A percentile compares a stretch with the other conserved stretches of the same genome.
Evolutionary conservation across 2,797 vertebrate genomes (phyloP).

Genomic region (Malacoraja senta): DNA sequence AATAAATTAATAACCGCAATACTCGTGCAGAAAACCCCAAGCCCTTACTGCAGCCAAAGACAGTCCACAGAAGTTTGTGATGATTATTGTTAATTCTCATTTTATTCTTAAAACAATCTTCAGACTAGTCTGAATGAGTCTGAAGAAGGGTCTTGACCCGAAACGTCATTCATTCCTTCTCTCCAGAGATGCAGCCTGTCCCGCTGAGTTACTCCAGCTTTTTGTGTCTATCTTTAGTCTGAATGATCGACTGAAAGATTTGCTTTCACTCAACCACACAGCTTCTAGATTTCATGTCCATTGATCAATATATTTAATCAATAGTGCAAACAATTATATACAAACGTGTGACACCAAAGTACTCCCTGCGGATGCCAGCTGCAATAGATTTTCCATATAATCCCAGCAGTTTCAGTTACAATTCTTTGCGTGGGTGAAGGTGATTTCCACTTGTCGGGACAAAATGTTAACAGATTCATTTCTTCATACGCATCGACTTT

Average conservation of each 20-base stretch:
- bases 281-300: not conserved
- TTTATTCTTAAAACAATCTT: not conserved
- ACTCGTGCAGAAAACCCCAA: too few relatives aligned
- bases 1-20: too few relatives aligned
- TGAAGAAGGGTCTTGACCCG: too few relatives aligned
- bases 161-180: too few relatives aligned
- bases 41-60: too few relatives aligned
- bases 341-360: not conserved
- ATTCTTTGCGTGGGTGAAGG: not conserved
- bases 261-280: constrained; percentile 9
- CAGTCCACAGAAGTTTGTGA: too few relatives aligned
- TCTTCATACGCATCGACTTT: not conserved
- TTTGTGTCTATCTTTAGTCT: not conserved
- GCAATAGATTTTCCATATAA: constrained; percentile 17
- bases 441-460: constrained; percentile 22
- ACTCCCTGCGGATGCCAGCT: not conserved
- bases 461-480: not conserved
- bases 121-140: not conserved
- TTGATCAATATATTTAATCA: constrained; percentile 19
- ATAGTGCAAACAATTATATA: not conserved
- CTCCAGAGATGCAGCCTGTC: too few relatives aligned
- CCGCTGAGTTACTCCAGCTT: too few relatives aligned
- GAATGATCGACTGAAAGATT: not conserved
- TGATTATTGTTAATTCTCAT: too few relatives aligned
- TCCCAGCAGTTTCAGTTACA: not conserved